Base-by-base conservation (phyloP, 2,888 invertebrate genomes). In the Elysia crispata region DNA sequence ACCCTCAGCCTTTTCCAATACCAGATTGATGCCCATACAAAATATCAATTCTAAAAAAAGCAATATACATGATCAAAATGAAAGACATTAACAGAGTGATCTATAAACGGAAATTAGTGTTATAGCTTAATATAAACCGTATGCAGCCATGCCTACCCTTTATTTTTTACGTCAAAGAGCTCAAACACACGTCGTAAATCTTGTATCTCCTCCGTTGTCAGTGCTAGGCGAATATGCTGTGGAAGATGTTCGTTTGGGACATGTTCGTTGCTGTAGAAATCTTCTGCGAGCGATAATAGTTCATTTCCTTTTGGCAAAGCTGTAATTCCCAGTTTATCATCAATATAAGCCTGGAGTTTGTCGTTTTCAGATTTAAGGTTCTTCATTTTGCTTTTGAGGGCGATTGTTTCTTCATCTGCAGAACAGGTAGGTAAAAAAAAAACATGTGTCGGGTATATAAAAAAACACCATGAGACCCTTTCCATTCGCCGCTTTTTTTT, bases 121-220 rank as follows among this genome's bases (percentile, higher is more conserved):
- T 11, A 41, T 6, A 41, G 11, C 41, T 3, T 11, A 3, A 11
- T 41, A 41, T 41, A 41, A 41, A 41, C 3, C 41, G 41, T 41
- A 41, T 49, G 8, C n/a, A n/a, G n/a, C 5, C 41, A 6, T 64
- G 76, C 85, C 75, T 82, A 88, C 89, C 89, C 89, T 67, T 79
- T 85, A 28, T 86, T 86, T 25, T 86, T 86, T 23, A 85, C 85
- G 62, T 89, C 89, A 81, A 87, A 89, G 83, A 89, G 83, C 77
- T 86, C 87, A 81, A 87, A 89, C 30, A 87, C 84, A 41, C 84
- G 77, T 76, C 86, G 85, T 8, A 89, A 81, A 77, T 89, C 89
- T 57, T 83, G 72, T 28, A 89, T 88, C 81, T 89, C 89, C 8
- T 85, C 83, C 5, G 83, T 72, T 25, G 88, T 87, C 20, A 89